Percentiles rank a stretch among this genome's conserved stretches.
These are phyloP conservation scores for Pollimyrus isidori DNA, from an alignment of 2,113 vertebrate genomes.

Conservation along the genomic window DNA sequence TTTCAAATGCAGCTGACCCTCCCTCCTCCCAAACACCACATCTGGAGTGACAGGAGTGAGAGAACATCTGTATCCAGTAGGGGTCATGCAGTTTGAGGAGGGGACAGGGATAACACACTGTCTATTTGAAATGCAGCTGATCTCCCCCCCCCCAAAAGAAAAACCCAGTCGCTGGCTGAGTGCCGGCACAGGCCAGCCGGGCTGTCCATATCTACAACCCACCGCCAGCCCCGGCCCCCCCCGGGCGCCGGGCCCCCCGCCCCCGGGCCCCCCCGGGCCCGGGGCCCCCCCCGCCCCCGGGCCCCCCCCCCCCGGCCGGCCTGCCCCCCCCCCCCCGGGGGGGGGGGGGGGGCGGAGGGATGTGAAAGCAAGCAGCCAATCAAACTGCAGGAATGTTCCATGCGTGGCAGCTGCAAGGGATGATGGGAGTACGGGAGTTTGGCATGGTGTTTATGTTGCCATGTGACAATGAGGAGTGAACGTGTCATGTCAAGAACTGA, in stretches of 20 bases:
- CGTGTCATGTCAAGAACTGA: no score
- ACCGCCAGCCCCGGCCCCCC: conserved; percentile 14
- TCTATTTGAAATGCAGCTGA: background rate
- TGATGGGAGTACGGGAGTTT: no score
- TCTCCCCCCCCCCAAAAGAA: background rate
- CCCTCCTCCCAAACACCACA: background rate
- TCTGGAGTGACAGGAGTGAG: background rate
- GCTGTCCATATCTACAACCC: conserved; percentile 38
- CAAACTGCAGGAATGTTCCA: no score
- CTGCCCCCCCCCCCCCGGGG: no score
- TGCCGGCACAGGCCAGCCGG: background rate
- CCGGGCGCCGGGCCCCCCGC: conserved; percentile 10
- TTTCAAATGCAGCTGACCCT: background rate
- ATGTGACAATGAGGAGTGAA: no score
- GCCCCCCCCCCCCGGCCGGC: no score
- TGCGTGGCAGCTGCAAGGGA: no score
- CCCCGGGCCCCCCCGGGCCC: background rate
- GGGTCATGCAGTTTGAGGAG: background rate
- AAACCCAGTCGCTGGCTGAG: background rate
- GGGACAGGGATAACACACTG: background rate
- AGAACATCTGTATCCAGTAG: background rate
- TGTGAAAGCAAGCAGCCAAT: no score
- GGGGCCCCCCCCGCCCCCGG: background rate
- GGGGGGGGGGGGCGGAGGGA: no score
- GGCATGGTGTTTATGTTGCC: no score